Conservation (phyloP, 2,113 vertebrate genomes). For the Nannospalax galili region DNA sequence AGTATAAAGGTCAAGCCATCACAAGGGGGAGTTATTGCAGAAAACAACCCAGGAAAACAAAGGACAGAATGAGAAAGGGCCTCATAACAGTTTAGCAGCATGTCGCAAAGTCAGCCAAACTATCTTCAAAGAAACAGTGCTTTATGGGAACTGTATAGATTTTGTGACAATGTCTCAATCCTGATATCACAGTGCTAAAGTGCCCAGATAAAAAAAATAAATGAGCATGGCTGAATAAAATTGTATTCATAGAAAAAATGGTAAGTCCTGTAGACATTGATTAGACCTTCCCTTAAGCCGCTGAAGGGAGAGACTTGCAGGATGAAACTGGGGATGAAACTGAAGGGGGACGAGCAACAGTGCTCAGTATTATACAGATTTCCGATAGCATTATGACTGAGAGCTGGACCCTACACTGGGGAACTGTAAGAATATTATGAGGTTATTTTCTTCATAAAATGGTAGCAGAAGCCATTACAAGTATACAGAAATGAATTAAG, state of each 20-base stretch:
- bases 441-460: constrained; percentile 27
- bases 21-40: background rate
- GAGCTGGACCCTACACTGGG: background rate
- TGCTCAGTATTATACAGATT: background rate
- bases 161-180: background rate
- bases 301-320: background rate
- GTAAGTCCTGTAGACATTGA: background rate
- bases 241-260: constrained; percentile 2
- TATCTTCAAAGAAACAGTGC: background rate
- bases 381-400: background rate
- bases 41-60: background rate
- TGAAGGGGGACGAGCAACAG: background rate
- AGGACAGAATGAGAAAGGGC: background rate
- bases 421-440: background rate
- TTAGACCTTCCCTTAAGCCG: background rate
- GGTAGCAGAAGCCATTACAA: background rate
- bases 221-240: background rate
- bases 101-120: background rate
- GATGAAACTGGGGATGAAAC: background rate
- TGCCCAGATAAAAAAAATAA: background rate
- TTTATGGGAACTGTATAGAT: background rate
- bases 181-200: background rate
- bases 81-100: background rate
- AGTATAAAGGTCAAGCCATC: background rate
- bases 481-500: background rate